These are phyloP conservation scores for Chondrilla cf. caribensis DNA, from an alignment of 37 sponge, comb jelly and placozoan species.

Conservation along the genomic window DNA sequence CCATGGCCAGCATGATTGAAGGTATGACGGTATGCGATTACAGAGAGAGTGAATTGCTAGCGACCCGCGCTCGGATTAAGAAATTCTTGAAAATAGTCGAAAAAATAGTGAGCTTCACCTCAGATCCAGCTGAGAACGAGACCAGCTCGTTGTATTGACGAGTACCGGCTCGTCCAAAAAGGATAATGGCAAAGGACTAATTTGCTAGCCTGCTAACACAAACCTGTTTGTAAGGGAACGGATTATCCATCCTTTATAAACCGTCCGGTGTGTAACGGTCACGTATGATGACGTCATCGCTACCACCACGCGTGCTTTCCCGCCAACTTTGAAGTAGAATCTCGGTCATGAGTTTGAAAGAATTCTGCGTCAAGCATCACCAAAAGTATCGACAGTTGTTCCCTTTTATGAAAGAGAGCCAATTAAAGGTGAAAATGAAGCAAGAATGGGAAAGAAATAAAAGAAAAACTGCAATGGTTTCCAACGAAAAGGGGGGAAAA, in stretches of 20 bases:
- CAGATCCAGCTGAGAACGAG: slow-evolving; percentile 54
- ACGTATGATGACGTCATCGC: too few species aligned
- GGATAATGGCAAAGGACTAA: too few species aligned
- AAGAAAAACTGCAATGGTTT: neutral
- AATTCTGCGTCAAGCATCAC: slow-evolving; percentile 27
- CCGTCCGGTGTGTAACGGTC: too few species aligned
- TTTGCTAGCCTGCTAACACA: neutral
- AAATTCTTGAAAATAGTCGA: neutral
- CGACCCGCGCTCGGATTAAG: slow-evolving; percentile 8
- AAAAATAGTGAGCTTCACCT: neutral
- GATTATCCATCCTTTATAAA: too few species aligned
- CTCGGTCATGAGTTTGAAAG: slow-evolving; percentile 12
- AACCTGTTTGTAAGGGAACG: neutral
- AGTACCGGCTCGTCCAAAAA: slow-evolving; percentile 73
- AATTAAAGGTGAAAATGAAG: slow-evolving; percentile 30
- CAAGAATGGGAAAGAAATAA: slow-evolving; percentile 45
- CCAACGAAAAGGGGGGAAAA: neutral
- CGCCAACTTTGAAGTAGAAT: neutral
- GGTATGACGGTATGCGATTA: neutral
- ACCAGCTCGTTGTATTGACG: slow-evolving; percentile 74
- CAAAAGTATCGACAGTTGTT: slow-evolving; percentile 32
- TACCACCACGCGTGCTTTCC: neutral
- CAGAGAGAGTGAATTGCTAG: neutral
- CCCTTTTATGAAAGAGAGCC: slow-evolving; percentile 65
- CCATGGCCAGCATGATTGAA: slow-evolving; percentile 26